A percentile compares a stretch with the other conserved stretches of the same genome.
These are phyloP conservation scores for Cassiopea xamachana DNA, from an alignment of 30 jellyfish, hydroid and myxozoan species.

Conservation along the genomic window DNA sequence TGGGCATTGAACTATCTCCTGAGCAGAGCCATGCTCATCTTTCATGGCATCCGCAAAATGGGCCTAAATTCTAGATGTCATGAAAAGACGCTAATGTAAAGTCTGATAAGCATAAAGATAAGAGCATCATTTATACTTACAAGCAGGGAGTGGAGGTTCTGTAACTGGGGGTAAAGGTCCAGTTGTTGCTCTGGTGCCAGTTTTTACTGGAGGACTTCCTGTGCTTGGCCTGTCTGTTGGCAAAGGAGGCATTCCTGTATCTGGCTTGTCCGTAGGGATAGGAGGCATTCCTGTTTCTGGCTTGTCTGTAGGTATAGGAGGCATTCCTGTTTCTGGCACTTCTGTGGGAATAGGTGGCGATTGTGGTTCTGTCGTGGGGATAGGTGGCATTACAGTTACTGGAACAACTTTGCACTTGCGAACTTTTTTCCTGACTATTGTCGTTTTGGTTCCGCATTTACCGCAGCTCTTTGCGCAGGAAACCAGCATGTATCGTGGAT, in stretches of 20 bases:
- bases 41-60: too few relatives aligned
- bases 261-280: conserved; percentile 3
- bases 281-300: conserved; percentile 34
- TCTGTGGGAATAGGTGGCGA: conserved; percentile 49
- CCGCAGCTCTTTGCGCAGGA: conserved; percentile 45
- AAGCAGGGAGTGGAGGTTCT: conserved; percentile 9
- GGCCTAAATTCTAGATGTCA: too few relatives aligned
- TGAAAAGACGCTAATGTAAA: too few relatives aligned
- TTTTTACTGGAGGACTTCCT: conserved; percentile 23
- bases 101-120: neutral
- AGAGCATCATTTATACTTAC: neutral
- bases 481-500: conserved; percentile 52
- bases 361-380: conserved; percentile 17
- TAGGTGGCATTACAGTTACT: conserved; percentile 27
- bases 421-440: conserved; percentile 11
- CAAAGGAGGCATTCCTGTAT: conserved; percentile 17
- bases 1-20: too few relatives aligned
- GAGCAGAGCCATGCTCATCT: too few relatives aligned
- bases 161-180: conserved; percentile 13
- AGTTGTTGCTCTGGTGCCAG: neutral
- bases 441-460: conserved; percentile 27
- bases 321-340: neutral
- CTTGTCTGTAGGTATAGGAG: conserved; percentile 33
- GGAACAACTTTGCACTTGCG: conserved; percentile 37
- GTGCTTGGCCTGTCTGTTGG: conserved; percentile 20